A percentile compares a stretch with the other conserved stretches of the same genome.
These are phyloP conservation scores for Eristalis pertinax DNA, from an alignment of 2,888 invertebrate species.

Conservation along the genomic window DNA sequence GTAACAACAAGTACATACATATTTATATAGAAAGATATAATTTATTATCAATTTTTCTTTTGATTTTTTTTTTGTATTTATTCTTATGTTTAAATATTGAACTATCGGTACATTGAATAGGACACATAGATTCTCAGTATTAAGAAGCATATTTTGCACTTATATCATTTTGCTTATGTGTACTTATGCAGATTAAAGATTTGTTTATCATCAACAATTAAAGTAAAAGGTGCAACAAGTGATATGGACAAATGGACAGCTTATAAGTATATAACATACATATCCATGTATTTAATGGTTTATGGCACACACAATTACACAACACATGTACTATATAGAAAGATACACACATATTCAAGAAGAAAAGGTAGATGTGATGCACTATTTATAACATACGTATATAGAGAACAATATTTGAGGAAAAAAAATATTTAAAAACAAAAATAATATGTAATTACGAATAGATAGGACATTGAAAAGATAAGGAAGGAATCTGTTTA, in stretches of 20 bases:
- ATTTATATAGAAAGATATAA: conserved; percentile 33
- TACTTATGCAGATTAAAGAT: conserved; percentile 9
- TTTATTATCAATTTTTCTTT: conserved; percentile 1
- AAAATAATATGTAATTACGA: neutral
- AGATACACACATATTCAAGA: conserved; percentile 23
- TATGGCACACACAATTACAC: conserved; percentile 50
- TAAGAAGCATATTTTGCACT: conserved; percentile 50
- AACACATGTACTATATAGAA: conserved; percentile 38
- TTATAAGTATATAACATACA: conserved; percentile 38
- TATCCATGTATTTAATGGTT: conserved; percentile 36
- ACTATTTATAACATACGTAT: conserved; percentile 2
- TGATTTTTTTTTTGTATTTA: conserved; percentile 2
- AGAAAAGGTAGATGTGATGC: conserved; percentile 34
- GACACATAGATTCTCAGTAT: conserved; percentile 58
- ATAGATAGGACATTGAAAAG: conserved; percentile 12
- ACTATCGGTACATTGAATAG: conserved; percentile 57
- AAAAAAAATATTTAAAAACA: conserved; percentile 4
- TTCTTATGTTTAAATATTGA: conserved; percentile 34
- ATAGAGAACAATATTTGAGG: neutral
- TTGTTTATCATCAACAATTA: conserved; percentile 15
- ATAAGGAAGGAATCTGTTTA: conserved; percentile 33
- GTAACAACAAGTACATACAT: conserved; percentile 42
- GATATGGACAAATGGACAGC: conserved; percentile 53
- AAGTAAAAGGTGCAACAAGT: conserved; percentile 51
- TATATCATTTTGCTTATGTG: conserved; percentile 13